phyloP scores from a whole-genome alignment of 2,888 invertebrate species.

The Agonopterix alstromeriana region DNA sequence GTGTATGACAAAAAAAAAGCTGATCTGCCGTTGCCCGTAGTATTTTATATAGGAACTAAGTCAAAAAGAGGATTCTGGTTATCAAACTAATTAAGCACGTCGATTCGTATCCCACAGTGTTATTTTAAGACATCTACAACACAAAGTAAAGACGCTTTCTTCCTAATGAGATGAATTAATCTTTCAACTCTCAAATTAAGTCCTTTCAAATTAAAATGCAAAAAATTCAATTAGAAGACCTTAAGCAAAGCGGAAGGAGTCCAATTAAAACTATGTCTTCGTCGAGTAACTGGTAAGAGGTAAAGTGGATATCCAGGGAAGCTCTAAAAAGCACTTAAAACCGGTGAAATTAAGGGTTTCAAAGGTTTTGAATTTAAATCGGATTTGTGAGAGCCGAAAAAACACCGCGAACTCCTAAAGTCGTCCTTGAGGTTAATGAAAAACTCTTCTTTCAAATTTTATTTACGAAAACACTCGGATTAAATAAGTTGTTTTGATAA shows the following conservation, averaged over 20 bases:
- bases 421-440: constrained; percentile 22
- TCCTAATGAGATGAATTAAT: constrained; percentile 31
- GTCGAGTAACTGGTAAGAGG: constrained; percentile 36
- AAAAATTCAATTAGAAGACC: constrained; percentile 51
- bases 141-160: neutral
- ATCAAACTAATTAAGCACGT: too few species aligned
- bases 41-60: too few species aligned
- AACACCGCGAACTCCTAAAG: constrained; percentile 13
- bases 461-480: constrained; percentile 7
- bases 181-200: constrained; percentile 29
- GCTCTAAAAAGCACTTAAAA: constrained; percentile 47
- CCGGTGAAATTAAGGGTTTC: constrained; percentile 42
- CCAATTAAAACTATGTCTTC: constrained; percentile 66
- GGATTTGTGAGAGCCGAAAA: constrained; percentile 20
- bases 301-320: constrained; percentile 41
- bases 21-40: too few species aligned
- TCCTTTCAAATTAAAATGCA: constrained; percentile 38
- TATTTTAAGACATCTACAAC: too few species aligned
- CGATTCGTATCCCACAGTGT: too few species aligned
- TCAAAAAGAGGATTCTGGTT: too few species aligned
- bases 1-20: too few species aligned
- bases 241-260: constrained; percentile 51
- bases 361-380: constrained; percentile 33
- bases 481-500: too few species aligned
- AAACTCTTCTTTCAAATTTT: constrained; percentile 13